These are phyloP conservation scores for Callipepla californica DNA, from an alignment of 2,113 vertebrate species.

Conservation along the genomic window DNA sequence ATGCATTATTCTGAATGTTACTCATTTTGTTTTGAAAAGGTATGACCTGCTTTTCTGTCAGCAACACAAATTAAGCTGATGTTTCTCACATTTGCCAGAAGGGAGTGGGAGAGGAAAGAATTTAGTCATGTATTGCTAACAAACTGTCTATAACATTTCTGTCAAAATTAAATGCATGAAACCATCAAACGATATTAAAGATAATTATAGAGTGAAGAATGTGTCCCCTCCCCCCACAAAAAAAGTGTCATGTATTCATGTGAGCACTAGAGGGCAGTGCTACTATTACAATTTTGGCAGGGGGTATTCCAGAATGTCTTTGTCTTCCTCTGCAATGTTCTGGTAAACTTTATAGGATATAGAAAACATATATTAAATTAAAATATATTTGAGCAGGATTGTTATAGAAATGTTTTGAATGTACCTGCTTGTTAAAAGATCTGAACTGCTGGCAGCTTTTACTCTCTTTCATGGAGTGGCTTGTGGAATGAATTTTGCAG, in stretches of 20 bases:
- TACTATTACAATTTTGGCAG: slow-evolving; percentile 62
- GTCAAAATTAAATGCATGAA: slow-evolving; percentile 43
- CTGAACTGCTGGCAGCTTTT: slow-evolving; percentile 37
- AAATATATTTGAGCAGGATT: slow-evolving; percentile 52
- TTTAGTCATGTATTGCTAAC: background rate
- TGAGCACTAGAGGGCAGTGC: slow-evolving; percentile 81
- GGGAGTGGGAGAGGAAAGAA: background rate
- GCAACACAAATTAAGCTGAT: background rate
- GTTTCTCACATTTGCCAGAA: background rate
- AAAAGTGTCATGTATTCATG: background rate
- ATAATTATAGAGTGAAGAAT: background rate
- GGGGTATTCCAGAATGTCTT: background rate
- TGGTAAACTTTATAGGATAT: slow-evolving; percentile 5
- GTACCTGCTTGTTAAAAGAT: slow-evolving; percentile 65
- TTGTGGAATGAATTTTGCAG: slow-evolving; percentile 45
- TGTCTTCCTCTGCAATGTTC: background rate
- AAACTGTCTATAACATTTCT: background rate
- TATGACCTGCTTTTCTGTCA: background rate
- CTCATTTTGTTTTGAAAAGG: background rate
- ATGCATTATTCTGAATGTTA: background rate
- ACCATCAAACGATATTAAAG: slow-evolving; percentile 44
- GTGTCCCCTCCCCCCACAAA: background rate
- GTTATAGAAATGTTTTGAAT: slow-evolving; percentile 68
- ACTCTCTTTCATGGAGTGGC: background rate
- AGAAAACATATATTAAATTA: slow-evolving; percentile 67